These are phyloP conservation scores for Eumaeus atala DNA, from an alignment of 1,140 invertebrate genomes.

Conservation along the genomic window DNA sequence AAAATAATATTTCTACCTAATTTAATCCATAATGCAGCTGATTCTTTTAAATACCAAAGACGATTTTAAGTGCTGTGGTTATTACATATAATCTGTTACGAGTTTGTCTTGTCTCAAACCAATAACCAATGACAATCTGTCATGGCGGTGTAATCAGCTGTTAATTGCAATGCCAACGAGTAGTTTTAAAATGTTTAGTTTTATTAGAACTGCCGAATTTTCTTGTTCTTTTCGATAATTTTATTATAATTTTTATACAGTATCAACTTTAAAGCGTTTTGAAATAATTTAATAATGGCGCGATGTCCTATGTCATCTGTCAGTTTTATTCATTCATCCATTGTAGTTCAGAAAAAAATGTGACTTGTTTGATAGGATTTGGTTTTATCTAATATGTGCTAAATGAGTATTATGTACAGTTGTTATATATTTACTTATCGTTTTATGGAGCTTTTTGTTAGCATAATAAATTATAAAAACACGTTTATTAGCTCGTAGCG, in stretches of 20 bases:
- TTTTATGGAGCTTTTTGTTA: conserved; percentile 38
- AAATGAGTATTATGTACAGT: conserved; percentile 49
- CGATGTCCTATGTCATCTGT: conserved; percentile 68
- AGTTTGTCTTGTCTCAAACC: conserved; percentile 1
- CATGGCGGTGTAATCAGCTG: conserved; percentile 73
- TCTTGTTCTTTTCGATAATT: conserved; percentile 27
- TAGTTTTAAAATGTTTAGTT: conserved; percentile 48
- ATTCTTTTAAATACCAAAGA: too few species aligned
- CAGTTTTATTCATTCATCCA: conserved; percentile 71
- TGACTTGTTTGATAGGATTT: conserved; percentile 65
- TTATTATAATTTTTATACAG: conserved; percentile 26
- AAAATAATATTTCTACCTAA: too few species aligned
- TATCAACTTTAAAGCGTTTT: conserved; percentile 28
- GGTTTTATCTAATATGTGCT: conserved; percentile 57
- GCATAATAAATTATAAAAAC: conserved; percentile 38
- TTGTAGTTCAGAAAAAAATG: conserved; percentile 70
- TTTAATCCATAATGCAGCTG: too few species aligned
- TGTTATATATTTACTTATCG: conserved; percentile 40
- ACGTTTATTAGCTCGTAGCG: conserved; percentile 37
- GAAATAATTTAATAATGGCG: conserved; percentile 54
- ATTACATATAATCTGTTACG: neutral
- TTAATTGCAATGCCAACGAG: conserved; percentile 68
- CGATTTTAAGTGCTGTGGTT: too few species aligned
- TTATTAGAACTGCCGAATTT: conserved; percentile 28
- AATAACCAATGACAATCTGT: conserved; percentile 40